Evolutionary conservation across 2,888 invertebrate species (phyloP), one percentile per base, ranked within the genome.

Genomic region (Caenorhabditis plicata): DNA sequence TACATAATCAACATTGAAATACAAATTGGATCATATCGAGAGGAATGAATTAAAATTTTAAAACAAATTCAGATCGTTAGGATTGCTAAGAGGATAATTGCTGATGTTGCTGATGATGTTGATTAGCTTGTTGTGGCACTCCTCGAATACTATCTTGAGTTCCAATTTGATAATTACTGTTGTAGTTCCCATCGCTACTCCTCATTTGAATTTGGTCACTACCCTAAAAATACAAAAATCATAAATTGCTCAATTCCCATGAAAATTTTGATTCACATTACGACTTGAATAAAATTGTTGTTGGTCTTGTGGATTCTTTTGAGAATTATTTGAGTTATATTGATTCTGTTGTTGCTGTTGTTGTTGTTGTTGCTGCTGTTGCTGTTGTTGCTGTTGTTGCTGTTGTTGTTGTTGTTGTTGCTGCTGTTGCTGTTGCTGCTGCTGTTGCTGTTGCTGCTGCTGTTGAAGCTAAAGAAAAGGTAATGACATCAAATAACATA

Each of bases 371-470:
- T 44, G 44, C 20, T 32, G 31, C 7, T 44, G 19, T 36, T n/a
- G 36, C n/a, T 36, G 40, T 40, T 20, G 17, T 29, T 32, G 36
- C 25, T 36, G 39, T 17, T 1, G 33, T 27, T 41, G 23, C 26
- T 41, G 29, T n/a, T 15, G 25, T 9, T 42, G 36, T 31, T 36
- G 41, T 29, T 58, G 55, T 22, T 49, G 43, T 32, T 56, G 58
- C 25, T 43, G 52, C 22, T 54, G 53, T 13, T 52, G 52, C 23
- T 29, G 38, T 23, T 57, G 53, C 20, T 46, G 40, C 20, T 54
- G 56, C 32, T 45, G 50, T 15, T 49, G 51, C 26, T 38, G 39
- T 8, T 38, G 15, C 26, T 44, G 39, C 19, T 55, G 39, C 22
- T 40, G 2, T 42, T 42, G 44, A 19, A 44, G 33, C 8, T 0